phyloP scores from a whole-genome alignment of 1,140 invertebrate genomes.

The Lepidurus packardi region DNA sequence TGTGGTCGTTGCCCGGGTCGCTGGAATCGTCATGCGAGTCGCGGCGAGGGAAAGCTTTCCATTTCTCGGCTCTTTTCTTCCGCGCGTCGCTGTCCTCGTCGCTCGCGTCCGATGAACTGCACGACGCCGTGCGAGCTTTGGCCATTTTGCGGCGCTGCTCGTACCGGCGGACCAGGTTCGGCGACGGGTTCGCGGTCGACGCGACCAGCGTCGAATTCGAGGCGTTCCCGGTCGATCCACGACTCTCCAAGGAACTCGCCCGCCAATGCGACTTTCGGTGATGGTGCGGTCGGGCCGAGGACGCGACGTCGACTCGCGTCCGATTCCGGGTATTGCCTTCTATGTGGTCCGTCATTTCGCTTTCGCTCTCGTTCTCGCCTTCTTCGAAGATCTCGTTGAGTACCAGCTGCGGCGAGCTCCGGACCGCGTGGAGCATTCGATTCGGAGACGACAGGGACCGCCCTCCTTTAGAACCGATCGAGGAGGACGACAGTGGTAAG shows the following conservation, averaged over 20 bases:
- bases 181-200: slow-evolving; percentile 39
- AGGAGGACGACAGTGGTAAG: slow-evolving; percentile 24
- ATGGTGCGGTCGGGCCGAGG: slow-evolving; percentile 39
- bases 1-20: slow-evolving; percentile 47
- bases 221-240: slow-evolving; percentile 39
- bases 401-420: slow-evolving; percentile 55
- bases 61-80: slow-evolving; percentile 69
- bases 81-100: slow-evolving; percentile 80
- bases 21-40: slow-evolving; percentile 73
- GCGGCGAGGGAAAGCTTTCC: slow-evolving; percentile 56
- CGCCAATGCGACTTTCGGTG: slow-evolving; percentile 34
- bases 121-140: slow-evolving; percentile 73
- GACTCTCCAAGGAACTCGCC: slow-evolving; percentile 31
- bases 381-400: slow-evolving; percentile 70
- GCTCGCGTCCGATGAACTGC: slow-evolving; percentile 81
- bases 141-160: slow-evolving; percentile 65
- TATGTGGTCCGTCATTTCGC: slow-evolving; percentile 25
- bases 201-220: slow-evolving; percentile 37
- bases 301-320: slow-evolving; percentile 37
- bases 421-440: slow-evolving; percentile 48
- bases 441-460: slow-evolving; percentile 46
- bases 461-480: not conserved
- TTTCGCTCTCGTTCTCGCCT: slow-evolving; percentile 40
- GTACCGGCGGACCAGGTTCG: slow-evolving; percentile 49
- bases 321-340: not conserved